phyloP scores from a whole-genome alignment of 2,113 vertebrate genomes.

The Crotophaga sulcirostris region DNA sequence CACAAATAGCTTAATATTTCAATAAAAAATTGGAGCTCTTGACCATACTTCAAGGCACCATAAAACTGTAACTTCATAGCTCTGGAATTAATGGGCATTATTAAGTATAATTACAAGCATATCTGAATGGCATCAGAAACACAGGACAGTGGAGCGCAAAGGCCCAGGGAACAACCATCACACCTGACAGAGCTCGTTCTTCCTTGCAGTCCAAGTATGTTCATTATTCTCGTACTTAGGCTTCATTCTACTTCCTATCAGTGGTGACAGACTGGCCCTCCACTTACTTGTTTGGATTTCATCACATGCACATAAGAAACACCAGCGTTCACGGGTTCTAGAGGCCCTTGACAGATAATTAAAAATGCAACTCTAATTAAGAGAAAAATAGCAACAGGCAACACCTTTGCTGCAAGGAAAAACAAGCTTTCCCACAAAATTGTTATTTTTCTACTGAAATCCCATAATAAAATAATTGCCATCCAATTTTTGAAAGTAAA shows the following conservation, averaged over 20 bases:
- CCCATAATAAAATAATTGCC: conserved; percentile 6
- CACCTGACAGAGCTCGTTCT: not conserved
- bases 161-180: not conserved
- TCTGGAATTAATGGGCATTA: not conserved
- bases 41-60: not conserved
- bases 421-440: conserved; percentile 14
- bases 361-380: conserved; percentile 49
- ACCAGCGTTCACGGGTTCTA: conserved; percentile 9
- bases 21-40: not conserved
- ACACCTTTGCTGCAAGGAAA: not conserved
- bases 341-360: conserved; percentile 45
- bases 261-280: not conserved
- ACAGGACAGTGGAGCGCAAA: not conserved
- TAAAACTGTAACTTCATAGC: not conserved
- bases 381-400: conserved; percentile 14
- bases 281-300: conserved; percentile 21
- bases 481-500: not conserved
- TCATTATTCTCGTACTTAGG: conserved; percentile 30
- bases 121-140: not conserved
- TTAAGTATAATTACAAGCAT: not conserved
- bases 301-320: not conserved
- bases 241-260: conserved; percentile 4
- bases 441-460: not conserved
- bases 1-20: not conserved
- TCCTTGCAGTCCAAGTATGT: not conserved